Evolutionary conservation across 2,113 vertebrate genomes (phyloP), one percentile per base, ranked within the genome.

Genomic region (Ictidomys tridecemlineatus): DNA sequence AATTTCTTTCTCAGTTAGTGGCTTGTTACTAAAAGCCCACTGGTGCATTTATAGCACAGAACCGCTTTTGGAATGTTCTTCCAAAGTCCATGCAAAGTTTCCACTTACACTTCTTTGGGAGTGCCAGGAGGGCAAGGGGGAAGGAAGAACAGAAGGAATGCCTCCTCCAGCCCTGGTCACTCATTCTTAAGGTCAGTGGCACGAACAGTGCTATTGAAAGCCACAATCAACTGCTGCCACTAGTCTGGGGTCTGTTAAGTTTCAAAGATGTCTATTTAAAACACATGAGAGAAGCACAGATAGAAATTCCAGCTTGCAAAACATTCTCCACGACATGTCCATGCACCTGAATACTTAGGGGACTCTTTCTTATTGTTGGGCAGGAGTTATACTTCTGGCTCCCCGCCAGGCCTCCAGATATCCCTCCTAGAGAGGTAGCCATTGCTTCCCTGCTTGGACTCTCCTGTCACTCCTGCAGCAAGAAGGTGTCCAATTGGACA

Each of bases 221-320:
- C 72, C 92, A 92, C 58, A 86, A 12, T 84, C 53, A 22, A 69
- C 53, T 11, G 42, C 51, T 8, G 20, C 20, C 72, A 53, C 34
- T 7, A 37, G 89, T 87, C 69, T 6, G 70, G 83, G 77, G n/a
- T 24, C 32, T 79, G 83, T n/a, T 56, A 2, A 22, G 45, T 80
- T 88, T 94, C 93, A 94, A 82, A 95, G 83, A 48, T 2, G 5
- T 67, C 93, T 65, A 63, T 93, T 92, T 92, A 96, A 93, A 76
- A 77, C 65, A 18, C 0, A 0, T 32, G 70, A 56, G 82, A 89
- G 80, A 67, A n/a, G n/a, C n/a, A n/a, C n/a, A n/a, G n/a, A n/a
- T n/a, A n/a, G n/a, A n/a, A n/a, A n/a, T n/a, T n/a, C n/a, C n/a
- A n/a, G n/a, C n/a, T n/a, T n/a, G n/a, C n/a, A n/a, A n/a, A n/a